Conservation (phyloP, 2,888 invertebrate species). For the Lasioglossum figueresi region DNA sequence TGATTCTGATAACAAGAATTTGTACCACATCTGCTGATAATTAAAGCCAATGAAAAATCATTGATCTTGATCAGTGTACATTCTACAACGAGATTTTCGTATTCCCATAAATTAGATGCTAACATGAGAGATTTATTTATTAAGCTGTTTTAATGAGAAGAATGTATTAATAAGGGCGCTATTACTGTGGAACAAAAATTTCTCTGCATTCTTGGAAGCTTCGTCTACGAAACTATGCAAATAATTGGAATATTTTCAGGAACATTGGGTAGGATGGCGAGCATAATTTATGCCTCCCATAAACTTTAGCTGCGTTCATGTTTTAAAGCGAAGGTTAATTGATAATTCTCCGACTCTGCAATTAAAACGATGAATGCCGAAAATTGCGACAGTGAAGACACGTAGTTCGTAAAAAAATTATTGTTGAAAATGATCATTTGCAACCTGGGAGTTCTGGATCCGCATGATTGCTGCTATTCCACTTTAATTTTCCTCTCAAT, state of each 20-base stretch:
- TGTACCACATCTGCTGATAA: neutral
- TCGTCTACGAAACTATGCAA: neutral
- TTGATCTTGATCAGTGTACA: neutral
- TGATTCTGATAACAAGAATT: constrained; percentile 11
- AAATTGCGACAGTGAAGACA: neutral
- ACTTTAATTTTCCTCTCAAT: neutral
- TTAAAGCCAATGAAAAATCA: neutral
- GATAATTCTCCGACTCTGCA: neutral
- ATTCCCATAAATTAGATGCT: neutral
- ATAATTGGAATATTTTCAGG: neutral
- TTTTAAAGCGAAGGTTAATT: neutral
- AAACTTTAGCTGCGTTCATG: neutral
- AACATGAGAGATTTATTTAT: neutral
- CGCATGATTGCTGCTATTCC: constrained; percentile 14
- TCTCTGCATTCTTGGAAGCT: neutral
- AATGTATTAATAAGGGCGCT: neutral
- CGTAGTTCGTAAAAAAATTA: neutral
- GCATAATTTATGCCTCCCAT: neutral
- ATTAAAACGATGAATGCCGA: neutral
- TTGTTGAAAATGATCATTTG: neutral
- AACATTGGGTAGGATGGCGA: too few species aligned
- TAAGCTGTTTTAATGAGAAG: neutral
- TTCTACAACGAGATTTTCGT: neutral
- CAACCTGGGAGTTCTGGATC: neutral
- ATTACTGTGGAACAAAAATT: neutral